A percentile compares a stretch with the other conserved stretches of the same genome.
Conservation (phyloP, 1,140 invertebrate genomes). For the Aphelinus certus region DNA sequence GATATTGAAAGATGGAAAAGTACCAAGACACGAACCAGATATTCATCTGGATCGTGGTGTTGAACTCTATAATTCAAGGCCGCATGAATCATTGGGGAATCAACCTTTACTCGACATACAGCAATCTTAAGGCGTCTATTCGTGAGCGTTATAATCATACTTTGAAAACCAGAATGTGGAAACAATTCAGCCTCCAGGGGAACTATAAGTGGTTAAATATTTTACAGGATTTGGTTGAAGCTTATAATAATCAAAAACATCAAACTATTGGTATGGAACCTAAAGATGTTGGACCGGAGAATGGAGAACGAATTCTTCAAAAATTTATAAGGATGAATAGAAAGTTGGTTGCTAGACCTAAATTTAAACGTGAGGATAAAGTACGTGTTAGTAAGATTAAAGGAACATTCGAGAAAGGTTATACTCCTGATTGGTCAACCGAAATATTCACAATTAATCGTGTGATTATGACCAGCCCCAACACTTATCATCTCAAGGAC, state of each 20-base stretch:
- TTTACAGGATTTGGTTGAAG: too few species aligned
- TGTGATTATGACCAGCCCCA: conserved; percentile 51
- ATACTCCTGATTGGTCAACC: conserved; percentile 58
- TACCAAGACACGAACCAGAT: conserved; percentile 8
- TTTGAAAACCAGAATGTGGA: conserved; percentile 47
- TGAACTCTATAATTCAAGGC: conserved; percentile 6
- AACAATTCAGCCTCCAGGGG: too few species aligned
- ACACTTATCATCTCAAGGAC: conserved; percentile 54
- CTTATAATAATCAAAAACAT: too few species aligned
- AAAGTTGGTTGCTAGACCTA: too few species aligned
- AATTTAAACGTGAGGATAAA: not conserved
- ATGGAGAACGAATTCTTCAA: conserved; percentile 34
- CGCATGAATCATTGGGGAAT: conserved; percentile 57
- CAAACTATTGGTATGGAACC: conserved; percentile 51
- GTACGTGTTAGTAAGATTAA: conserved; percentile 59
- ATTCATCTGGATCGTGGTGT: conserved; percentile 37
- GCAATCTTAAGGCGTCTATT: conserved; percentile 37
- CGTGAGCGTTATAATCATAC: conserved; percentile 61
- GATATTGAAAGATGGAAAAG: not conserved
- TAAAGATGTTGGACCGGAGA: conserved; percentile 39
- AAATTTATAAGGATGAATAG: too few species aligned
- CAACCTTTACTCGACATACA: conserved; percentile 18
- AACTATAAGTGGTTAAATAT: not conserved
- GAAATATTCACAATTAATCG: conserved; percentile 57
- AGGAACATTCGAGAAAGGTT: conserved; percentile 56